Evolutionary conservation across 1,140 invertebrate genomes (phyloP), one percentile per base, ranked within the genome.

Genomic region (Lepidostoma basale): DNA sequence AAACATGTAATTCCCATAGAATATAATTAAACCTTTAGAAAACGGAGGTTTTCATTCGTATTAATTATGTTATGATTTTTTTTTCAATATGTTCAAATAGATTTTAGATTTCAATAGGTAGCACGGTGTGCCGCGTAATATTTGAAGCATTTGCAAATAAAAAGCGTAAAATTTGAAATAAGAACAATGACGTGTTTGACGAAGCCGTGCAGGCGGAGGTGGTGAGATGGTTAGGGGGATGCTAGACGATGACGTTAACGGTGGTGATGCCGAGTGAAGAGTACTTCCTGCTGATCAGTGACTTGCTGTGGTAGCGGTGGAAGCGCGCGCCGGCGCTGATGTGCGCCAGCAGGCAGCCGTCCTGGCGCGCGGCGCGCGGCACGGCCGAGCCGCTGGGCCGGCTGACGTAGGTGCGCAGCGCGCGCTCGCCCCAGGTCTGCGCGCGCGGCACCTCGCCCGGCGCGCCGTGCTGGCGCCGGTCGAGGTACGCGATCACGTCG

Each of bases 351-450:
- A 87, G 80, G 28, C 78, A 75, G 23, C 77, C 76, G 74, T 87
- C 85, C 54, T 75, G 74, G 71, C 74, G 76, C 9, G 75, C 67
- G 10, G 73, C 72, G 54, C 69, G 75, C 2, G 72, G 42, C 20
- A 62, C 73, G 73, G 52, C 74, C 71, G 66, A 65, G 20, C 56
- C 25, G 56, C 73, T 74, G 10, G 74, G 72, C 68, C 84, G 85
- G 14, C 81, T 77, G 18, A 85, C 82, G 76, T 89, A 90, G 0
- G 88, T 90, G 54, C 91, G 84, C 25, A 93, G 82, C 18, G 88
- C 87, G 22, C 92, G 85, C 78, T 94, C 92, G 23, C 89, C 88
- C 92, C 92, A 94, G 40, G 91, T 92, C 77, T 93, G 88, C 2
- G 92, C 86, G 45, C 87, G 83, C 1, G 92, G 92, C 28, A 85